Evolutionary conservation across 2,888 invertebrate genomes (phyloP).

Genomic region (Conops quadrifasciatus): DNA sequence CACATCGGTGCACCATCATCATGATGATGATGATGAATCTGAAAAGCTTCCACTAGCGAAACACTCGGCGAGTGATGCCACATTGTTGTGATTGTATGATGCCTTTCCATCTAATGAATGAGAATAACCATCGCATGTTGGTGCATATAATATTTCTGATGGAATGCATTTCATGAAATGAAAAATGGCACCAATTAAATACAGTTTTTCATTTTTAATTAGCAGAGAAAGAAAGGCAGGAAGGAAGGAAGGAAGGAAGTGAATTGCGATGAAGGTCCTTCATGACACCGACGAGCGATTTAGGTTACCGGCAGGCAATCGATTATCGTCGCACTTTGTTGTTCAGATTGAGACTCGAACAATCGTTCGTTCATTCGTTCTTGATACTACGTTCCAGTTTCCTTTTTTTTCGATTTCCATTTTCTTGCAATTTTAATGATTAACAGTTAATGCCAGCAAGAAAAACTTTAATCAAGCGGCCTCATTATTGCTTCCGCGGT

Average conservation of each 20-base stretch:
- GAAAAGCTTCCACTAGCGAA: not conserved
- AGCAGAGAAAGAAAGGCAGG: not conserved
- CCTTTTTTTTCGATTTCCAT: too few species aligned
- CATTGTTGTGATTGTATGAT: conserved; percentile 9
- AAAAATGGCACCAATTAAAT: conserved; percentile 11
- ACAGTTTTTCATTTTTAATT: conserved; percentile 9
- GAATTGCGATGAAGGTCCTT: not conserved
- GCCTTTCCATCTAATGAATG: conserved; percentile 15
- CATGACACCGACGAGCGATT: not conserved
- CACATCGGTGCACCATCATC: conserved; percentile 7
- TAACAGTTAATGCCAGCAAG: too few species aligned
- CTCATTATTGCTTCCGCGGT: too few species aligned
- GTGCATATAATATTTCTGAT: conserved; percentile 5
- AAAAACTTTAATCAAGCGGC: too few species aligned
- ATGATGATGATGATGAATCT: not conserved
- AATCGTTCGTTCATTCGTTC: too few species aligned
- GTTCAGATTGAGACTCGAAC: not conserved
- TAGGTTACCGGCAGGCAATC: not conserved
- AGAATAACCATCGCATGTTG: not conserved
- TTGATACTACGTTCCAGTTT: too few species aligned
- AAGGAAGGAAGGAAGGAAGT: not conserved
- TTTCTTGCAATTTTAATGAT: too few species aligned
- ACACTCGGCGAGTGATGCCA: conserved; percentile 18
- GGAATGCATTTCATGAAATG: conserved; percentile 17
- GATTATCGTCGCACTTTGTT: not conserved